phyloP scores from a whole-genome alignment of 2,797 vertebrate species.

The Syngnathus acus region DNA sequence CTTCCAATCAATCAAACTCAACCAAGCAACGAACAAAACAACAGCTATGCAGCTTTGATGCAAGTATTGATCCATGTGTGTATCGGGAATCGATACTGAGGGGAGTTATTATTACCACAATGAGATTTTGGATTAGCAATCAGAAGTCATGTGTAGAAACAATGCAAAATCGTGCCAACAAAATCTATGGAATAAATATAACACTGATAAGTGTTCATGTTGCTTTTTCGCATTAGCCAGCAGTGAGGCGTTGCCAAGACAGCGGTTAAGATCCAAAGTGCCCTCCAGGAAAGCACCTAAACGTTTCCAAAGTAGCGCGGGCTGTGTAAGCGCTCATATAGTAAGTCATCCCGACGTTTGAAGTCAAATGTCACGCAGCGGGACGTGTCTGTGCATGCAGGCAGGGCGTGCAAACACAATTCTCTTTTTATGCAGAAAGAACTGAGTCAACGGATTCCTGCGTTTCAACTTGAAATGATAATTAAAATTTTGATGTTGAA shows the following conservation, averaged over 20 bases:
- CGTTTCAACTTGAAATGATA: not conserved
- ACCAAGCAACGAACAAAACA: conserved; percentile 8
- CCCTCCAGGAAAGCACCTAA: not conserved
- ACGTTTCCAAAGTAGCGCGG: not conserved
- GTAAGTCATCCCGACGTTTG: not conserved
- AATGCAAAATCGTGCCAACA: not conserved
- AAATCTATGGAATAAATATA: not conserved
- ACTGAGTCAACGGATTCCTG: not conserved
- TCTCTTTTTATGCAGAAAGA: not conserved
- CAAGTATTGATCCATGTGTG: conserved; percentile 6
- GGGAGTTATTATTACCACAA: conserved; percentile 18
- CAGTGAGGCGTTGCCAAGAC: not conserved
- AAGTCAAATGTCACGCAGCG: not conserved
- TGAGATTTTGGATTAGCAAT: not conserved
- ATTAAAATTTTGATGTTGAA: no score
- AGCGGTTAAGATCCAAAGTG: not conserved
- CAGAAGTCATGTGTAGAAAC: not conserved
- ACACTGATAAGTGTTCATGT: no score
- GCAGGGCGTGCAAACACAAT: not conserved
- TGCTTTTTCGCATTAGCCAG: no score
- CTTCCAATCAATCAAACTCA: conserved; percentile 24
- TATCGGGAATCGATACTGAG: conserved; percentile 35
- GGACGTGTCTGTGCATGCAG: not conserved
- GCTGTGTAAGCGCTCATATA: not conserved
- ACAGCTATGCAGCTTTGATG: not conserved